Conservation (phyloP, 2,113 vertebrate genomes). For the Odontophorus gujanensis region DNA sequence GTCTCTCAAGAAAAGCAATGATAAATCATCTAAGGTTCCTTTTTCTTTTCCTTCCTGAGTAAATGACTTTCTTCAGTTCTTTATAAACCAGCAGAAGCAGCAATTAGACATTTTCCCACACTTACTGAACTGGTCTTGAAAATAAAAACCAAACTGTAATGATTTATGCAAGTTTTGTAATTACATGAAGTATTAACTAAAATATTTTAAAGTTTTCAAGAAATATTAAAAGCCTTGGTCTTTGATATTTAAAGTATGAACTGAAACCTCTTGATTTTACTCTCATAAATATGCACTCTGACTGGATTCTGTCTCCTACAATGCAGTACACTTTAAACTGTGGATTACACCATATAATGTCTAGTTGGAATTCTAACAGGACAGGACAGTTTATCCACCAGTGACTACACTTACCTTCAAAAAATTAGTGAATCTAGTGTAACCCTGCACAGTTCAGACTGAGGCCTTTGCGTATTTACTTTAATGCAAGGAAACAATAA, state of each 20-base stretch:
- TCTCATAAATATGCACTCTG: background rate
- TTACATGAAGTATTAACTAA: background rate
- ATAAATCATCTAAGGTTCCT: background rate
- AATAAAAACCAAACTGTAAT: background rate
- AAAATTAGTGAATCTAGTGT: background rate
- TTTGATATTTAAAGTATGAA: background rate
- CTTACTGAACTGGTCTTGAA: constrained; percentile 13
- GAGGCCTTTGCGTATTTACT: background rate
- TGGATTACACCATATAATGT: background rate
- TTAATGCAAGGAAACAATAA: background rate
- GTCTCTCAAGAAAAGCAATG: background rate
- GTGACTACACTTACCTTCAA: background rate
- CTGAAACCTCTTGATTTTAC: background rate
- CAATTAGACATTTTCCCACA: constrained; percentile 10
- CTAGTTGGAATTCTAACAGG: background rate
- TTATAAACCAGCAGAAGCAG: background rate
- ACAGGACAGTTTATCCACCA: background rate
- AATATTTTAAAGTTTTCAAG: background rate
- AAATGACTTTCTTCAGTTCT: background rate
- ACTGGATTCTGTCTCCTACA: background rate
- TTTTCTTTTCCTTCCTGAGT: background rate
- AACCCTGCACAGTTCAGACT: background rate
- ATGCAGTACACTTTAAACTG: background rate
- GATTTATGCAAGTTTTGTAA: constrained; percentile 1
- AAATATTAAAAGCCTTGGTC: background rate